Percentiles rank a stretch among this genome's conserved stretches.
Conservation (phyloP, 23 tunicate species). For the Phallusia fumigata region DNA sequence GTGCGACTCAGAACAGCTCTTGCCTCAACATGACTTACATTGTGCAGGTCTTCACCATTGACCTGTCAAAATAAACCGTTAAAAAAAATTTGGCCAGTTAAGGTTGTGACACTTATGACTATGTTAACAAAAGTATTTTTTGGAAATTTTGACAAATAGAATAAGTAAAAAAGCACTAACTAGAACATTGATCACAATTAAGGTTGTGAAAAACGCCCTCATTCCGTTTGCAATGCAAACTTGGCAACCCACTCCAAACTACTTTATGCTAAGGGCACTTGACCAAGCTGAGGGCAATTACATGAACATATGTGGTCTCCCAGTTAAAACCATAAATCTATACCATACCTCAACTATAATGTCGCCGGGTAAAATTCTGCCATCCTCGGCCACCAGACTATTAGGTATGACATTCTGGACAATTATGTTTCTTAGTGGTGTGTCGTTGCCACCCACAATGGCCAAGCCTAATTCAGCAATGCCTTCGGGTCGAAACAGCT, state of each 20-base stretch:
- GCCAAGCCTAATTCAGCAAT: conserved; percentile 66
- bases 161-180: no score
- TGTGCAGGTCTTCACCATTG: conserved; percentile 68
- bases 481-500: conserved; percentile 72
- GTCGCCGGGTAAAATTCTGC: conserved; percentile 67
- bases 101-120: no score
- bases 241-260: no score
- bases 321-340: neutral
- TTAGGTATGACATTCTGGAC: conserved; percentile 53
- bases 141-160: no score
- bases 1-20: conserved; percentile 46
- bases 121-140: no score
- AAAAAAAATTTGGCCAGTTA: no score
- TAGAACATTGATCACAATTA: no score
- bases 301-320: neutral
- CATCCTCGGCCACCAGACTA: conserved; percentile 58
- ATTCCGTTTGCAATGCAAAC: no score
- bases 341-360: conserved; percentile 57
- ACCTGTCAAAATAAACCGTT: conserved; percentile 21
- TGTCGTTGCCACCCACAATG: conserved; percentile 89
- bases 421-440: conserved; percentile 68
- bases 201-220: no score
- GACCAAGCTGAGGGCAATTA: neutral
- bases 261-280: no score
- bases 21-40: conserved; percentile 82